Evolutionary conservation across 2,797 vertebrate genomes (phyloP).

Genomic region (Galaxias olidus): DNA sequence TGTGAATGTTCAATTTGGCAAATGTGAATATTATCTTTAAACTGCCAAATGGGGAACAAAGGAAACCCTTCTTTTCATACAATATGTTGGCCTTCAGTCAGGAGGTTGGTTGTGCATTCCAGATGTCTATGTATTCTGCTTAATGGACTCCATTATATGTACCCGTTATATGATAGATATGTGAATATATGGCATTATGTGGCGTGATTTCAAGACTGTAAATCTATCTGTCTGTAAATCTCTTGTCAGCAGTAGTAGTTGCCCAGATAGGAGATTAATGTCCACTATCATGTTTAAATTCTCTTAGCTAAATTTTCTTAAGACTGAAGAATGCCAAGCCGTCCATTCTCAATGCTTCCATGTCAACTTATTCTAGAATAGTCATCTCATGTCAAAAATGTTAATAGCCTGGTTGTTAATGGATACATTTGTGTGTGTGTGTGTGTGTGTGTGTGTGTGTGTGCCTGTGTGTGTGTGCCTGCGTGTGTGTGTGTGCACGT

Average conservation of each 20-base stretch:
- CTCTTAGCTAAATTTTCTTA: no score
- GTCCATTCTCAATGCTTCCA: slow-evolving; percentile 41
- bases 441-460: slow-evolving; percentile 10
- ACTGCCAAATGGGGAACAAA: slow-evolving; percentile 33
- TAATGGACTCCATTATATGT: slow-evolving; percentile 29
- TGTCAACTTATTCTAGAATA: slow-evolving; percentile 14
- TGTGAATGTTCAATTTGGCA: slow-evolving; percentile 31
- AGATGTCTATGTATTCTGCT: neutral
- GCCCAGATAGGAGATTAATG: slow-evolving; percentile 21
- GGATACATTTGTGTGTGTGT: neutral
- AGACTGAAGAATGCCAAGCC: no score
- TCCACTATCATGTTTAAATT: no score
- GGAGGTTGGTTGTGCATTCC: slow-evolving; percentile 11
- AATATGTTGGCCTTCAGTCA: slow-evolving; percentile 11
- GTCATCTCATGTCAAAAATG: neutral
- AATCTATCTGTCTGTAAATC: no score
- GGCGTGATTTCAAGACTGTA: slow-evolving; percentile 51
- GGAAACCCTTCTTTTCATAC: slow-evolving; percentile 24
- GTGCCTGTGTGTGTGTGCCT: slow-evolving; percentile 10
- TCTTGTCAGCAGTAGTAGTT: slow-evolving; percentile 31
- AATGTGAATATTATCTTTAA: slow-evolving; percentile 30
- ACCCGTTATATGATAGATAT: slow-evolving; percentile 49
- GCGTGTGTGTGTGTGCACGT: neutral
- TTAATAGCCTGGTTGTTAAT: neutral
- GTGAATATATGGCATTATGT: no score